Evolutionary conservation across 2,113 vertebrate species (phyloP).

Genomic region (Myrmophylax atrothorax): DNA sequence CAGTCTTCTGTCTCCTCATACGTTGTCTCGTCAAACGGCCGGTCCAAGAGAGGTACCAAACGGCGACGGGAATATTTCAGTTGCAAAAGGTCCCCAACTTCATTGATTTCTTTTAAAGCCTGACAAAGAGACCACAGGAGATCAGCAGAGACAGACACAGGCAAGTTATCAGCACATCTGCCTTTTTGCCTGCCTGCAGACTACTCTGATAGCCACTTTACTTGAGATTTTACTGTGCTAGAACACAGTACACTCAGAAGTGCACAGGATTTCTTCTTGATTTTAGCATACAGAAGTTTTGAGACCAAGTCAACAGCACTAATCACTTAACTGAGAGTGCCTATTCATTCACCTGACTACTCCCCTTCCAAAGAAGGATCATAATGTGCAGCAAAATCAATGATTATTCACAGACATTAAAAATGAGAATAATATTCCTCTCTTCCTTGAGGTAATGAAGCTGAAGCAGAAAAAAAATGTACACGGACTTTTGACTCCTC

Average conservation of each 20-base stretch:
- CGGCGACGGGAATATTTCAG: constrained; percentile 91
- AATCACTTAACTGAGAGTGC: neutral
- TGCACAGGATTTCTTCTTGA: neutral
- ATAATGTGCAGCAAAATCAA: neutral
- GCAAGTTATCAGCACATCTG: neutral
- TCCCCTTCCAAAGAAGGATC: neutral
- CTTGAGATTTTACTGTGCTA: neutral
- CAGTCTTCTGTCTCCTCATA: constrained; percentile 90
- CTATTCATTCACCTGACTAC: neutral
- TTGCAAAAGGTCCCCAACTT: constrained; percentile 92
- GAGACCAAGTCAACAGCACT: neutral
- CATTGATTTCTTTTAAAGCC: constrained; percentile 88
- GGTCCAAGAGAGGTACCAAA: constrained; percentile 81
- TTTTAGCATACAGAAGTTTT: neutral
- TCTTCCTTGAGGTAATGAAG: neutral
- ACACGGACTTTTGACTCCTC: neutral
- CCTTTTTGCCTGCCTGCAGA: neutral
- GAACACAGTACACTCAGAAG: neutral
- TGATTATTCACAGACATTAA: neutral
- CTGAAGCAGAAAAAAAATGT: neutral
- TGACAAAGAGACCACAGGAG: constrained; percentile 54
- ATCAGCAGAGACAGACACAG: constrained; percentile 5
- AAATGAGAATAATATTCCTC: neutral
- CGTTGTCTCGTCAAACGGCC: constrained; percentile 87
- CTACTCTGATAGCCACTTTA: neutral